These are phyloP conservation scores for Catocala sponsa DNA, from an alignment of 2,888 invertebrate genomes.

Conservation along the genomic window DNA sequence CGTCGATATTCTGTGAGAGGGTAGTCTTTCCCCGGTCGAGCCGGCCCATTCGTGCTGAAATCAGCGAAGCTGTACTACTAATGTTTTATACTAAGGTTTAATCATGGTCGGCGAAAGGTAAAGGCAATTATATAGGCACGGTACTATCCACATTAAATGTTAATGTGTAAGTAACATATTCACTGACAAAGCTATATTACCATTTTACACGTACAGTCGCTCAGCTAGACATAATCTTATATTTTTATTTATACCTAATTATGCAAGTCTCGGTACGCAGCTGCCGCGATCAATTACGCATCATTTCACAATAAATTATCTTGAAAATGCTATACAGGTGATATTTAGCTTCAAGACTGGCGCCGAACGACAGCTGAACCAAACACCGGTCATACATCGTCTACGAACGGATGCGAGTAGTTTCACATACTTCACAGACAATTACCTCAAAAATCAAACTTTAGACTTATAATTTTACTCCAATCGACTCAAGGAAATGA, in stretches of 20 bases:
- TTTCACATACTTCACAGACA: slow-evolving; percentile 65
- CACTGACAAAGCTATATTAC: background rate
- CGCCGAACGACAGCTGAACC: slow-evolving; percentile 57
- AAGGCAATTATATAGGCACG: too few species aligned
- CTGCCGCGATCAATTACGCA: slow-evolving; percentile 56
- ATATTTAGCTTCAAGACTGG: slow-evolving; percentile 51
- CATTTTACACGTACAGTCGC: slow-evolving; percentile 16
- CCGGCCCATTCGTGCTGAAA: too few species aligned
- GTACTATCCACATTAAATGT: too few species aligned
- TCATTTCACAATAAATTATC: slow-evolving; percentile 56
- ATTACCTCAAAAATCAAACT: slow-evolving; percentile 67
- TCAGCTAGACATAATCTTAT: slow-evolving; percentile 37
- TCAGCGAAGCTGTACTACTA: too few species aligned
- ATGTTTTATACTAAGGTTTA: too few species aligned
- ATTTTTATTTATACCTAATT: slow-evolving; percentile 48
- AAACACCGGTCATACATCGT: slow-evolving; percentile 17
- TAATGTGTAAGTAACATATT: too few species aligned
- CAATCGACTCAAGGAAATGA: slow-evolving; percentile 69
- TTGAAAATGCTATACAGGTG: slow-evolving; percentile 56
- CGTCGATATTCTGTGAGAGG: too few species aligned
- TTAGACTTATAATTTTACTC: slow-evolving; percentile 57
- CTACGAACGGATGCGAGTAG: slow-evolving; percentile 30
- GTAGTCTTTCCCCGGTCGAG: too few species aligned
- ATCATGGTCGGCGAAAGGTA: too few species aligned
- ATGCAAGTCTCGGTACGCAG: slow-evolving; percentile 43